Evolutionary conservation across 2,113 vertebrate genomes (phyloP).

Genomic region (Calonectris borealis): DNA sequence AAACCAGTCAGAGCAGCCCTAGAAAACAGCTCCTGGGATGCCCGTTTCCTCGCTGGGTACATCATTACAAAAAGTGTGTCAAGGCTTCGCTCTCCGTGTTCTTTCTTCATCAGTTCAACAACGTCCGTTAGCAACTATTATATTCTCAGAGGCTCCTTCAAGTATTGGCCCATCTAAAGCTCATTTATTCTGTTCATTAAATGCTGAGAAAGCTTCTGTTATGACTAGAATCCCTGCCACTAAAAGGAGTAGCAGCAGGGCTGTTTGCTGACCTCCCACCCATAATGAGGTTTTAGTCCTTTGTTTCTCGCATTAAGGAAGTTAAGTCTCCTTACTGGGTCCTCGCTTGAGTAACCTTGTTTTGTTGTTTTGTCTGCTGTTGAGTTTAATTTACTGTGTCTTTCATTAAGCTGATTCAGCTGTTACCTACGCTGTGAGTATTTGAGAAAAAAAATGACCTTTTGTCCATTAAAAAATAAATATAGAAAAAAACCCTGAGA

Average conservation of each 20-base stretch:
- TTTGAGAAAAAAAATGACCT: background rate
- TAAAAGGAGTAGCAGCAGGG: background rate
- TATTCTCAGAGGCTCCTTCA: background rate
- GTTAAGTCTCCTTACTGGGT: background rate
- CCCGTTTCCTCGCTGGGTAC: background rate
- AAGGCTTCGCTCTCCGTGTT: rapidly evolving
- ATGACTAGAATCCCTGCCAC: background rate
- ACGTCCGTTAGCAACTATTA: rapidly evolving
- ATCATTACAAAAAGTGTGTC: background rate
- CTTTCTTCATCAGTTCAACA: background rate
- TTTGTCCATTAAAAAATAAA: background rate
- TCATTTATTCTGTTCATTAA: constrained; percentile 9
- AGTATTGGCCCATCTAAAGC: background rate
- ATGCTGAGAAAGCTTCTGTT: background rate
- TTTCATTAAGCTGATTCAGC: background rate
- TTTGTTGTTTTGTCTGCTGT: background rate
- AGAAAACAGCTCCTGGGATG: background rate
- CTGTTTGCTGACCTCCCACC: background rate
- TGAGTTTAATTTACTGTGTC: background rate
- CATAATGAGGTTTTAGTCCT: background rate
- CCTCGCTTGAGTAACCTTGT: background rate
- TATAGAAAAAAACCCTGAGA: background rate
- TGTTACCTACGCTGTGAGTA: background rate
- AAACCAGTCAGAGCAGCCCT: background rate
- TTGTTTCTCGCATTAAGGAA: background rate